Conservation (phyloP, 2,888 invertebrate species). For the Epirrita christyi region DNA sequence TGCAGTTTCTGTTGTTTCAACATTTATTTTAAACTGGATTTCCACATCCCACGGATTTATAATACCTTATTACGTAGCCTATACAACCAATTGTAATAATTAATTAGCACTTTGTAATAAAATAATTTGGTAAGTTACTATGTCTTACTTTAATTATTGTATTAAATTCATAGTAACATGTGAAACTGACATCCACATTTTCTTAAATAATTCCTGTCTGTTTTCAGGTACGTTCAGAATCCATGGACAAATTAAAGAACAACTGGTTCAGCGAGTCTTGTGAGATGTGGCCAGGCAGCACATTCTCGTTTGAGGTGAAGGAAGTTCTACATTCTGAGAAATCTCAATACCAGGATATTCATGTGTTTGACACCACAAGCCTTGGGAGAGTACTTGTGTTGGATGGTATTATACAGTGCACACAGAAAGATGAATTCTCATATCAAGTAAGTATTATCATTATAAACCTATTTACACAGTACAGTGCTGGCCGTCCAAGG, state of each 20-base stretch:
- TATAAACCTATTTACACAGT: conserved; percentile 10
- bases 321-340: conserved; percentile 91
- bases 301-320: conserved; percentile 93
- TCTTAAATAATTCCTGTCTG: too few species aligned
- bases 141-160: too few species aligned
- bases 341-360: conserved; percentile 93
- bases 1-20: background rate
- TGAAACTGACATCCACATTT: too few species aligned
- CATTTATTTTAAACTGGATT: too few species aligned
- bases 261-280: conserved; percentile 98
- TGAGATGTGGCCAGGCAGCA: conserved; percentile 95
- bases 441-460: conserved; percentile 87
- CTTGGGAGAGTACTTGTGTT: conserved; percentile 95
- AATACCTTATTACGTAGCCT: too few species aligned
- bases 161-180: too few species aligned
- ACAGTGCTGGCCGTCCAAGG: too few species aligned
- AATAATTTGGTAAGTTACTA: too few species aligned
- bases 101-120: too few species aligned
- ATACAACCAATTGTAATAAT: too few species aligned
- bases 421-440: conserved; percentile 97
- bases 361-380: conserved; percentile 90
- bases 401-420: conserved; percentile 98
- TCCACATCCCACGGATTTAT: too few species aligned
- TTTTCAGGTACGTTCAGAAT: background rate
- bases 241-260: conserved; percentile 89